These are phyloP conservation scores for Drosophila eugracilis DNA, from an alignment of 1,140 invertebrate species.

Conservation along the genomic window DNA sequence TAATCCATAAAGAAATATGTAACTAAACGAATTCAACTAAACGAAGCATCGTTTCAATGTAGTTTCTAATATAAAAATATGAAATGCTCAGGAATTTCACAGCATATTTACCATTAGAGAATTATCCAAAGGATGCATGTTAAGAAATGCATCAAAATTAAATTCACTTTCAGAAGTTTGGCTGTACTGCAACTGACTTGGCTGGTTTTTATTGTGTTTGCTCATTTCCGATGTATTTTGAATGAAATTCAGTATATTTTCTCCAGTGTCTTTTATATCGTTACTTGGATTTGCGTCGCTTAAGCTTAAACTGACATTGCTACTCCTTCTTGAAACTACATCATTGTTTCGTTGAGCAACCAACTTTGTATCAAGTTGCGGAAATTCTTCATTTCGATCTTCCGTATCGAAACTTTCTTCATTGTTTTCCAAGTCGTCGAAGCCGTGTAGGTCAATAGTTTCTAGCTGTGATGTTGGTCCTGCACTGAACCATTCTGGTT, in stretches of 20 bases:
- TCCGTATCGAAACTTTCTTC: slow-evolving; percentile 75
- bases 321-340: slow-evolving; percentile 35
- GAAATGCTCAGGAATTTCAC: too few species aligned
- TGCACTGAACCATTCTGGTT: slow-evolving; percentile 92
- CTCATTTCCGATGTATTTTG: neutral
- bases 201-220: slow-evolving; percentile 4
- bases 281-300: slow-evolving; percentile 5
- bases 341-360: neutral
- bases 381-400: slow-evolving; percentile 1
- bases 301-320: slow-evolving; percentile 36
- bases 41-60: too few species aligned
- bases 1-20: too few species aligned
- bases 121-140: slow-evolving; percentile 88
- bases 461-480: slow-evolving; percentile 96
- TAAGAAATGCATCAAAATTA: slow-evolving; percentile 89
- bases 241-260: neutral
- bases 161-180: slow-evolving; percentile 54
- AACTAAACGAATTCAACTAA: too few species aligned
- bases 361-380: slow-evolving; percentile 83
- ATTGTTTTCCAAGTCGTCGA: slow-evolving; percentile 89
- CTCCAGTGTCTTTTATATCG: slow-evolving; percentile 14
- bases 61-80: too few species aligned
- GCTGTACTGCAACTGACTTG: slow-evolving; percentile 7
- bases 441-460: slow-evolving; percentile 96
- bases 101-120: slow-evolving; percentile 86